Evolutionary conservation across 2,888 invertebrate genomes (phyloP).

Genomic region (Anorthoa munda): DNA sequence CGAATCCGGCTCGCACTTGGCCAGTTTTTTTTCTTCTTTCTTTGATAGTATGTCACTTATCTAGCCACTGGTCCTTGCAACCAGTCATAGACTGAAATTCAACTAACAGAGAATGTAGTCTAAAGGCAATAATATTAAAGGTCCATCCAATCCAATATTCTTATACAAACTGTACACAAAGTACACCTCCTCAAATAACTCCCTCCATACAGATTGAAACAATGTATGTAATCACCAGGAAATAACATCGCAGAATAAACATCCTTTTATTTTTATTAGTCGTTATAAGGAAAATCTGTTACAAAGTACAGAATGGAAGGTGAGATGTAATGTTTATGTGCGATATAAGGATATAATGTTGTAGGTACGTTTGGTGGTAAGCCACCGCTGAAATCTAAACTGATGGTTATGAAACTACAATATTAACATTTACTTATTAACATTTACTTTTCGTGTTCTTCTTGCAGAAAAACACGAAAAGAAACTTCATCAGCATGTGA

Average conservation of each 20-base stretch:
- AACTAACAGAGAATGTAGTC: background rate
- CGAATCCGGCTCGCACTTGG: too few species aligned
- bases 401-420: background rate
- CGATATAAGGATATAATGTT: background rate
- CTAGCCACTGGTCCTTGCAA: background rate
- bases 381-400: background rate
- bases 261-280: conserved; percentile 62
- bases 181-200: conserved; percentile 14
- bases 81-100: background rate
- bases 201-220: conserved; percentile 38
- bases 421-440: too few species aligned
- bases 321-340: conserved; percentile 22
- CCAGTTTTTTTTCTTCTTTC: too few species aligned
- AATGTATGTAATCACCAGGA: conserved; percentile 56
- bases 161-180: conserved; percentile 36
- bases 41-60: background rate
- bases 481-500: too few species aligned
- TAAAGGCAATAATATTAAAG: background rate
- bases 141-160: conserved; percentile 14
- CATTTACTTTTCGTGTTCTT: too few species aligned
- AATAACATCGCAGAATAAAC: conserved; percentile 61
- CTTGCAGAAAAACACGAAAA: too few species aligned
- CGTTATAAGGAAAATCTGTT: conserved; percentile 46
- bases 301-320: conserved; percentile 52
- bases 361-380: background rate